phyloP scores from a whole-genome alignment of 2,888 invertebrate genomes.

The Orthosia incerta region DNA sequence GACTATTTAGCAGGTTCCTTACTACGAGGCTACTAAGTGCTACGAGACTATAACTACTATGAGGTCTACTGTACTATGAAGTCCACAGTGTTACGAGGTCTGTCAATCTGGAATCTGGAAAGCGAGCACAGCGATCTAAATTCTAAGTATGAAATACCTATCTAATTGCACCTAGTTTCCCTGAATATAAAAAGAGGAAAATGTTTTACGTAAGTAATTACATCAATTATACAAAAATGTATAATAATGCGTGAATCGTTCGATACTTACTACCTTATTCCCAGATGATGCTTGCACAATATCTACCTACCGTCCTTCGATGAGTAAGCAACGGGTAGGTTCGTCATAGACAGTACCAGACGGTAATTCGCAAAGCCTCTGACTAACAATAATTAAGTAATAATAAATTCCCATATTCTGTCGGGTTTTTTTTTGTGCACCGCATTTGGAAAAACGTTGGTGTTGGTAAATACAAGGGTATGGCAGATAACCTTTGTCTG shows the following conservation, averaged over 20 bases:
- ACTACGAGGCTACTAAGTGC: too few relatives aligned
- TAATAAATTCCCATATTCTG: constrained; percentile 43
- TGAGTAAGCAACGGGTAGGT: constrained; percentile 39
- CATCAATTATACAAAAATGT: constrained; percentile 2
- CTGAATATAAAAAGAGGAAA: not conserved
- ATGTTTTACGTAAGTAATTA: constrained; percentile 14
- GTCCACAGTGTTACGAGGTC: too few relatives aligned
- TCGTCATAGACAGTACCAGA: constrained; percentile 32
- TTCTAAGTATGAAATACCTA: too few relatives aligned
- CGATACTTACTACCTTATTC: not conserved
- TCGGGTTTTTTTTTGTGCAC: constrained; percentile 41
- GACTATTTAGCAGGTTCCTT: too few relatives aligned
- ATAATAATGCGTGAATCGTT: constrained; percentile 12
- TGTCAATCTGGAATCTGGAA: too few relatives aligned
- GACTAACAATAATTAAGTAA: constrained; percentile 55
- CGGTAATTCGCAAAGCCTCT: constrained; percentile 16
- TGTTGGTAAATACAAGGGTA: constrained; percentile 3
- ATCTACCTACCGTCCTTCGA: constrained; percentile 4
- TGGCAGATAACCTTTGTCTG: constrained; percentile 22
- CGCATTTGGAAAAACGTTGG: constrained; percentile 20
- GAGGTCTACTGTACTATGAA: too few relatives aligned
- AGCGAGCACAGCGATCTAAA: too few relatives aligned
- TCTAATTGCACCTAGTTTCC: not conserved
- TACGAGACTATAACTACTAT: too few relatives aligned
- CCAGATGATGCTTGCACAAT: constrained; percentile 19